A percentile compares a stretch with the other conserved stretches of the same genome.
phyloP scores from a whole-genome alignment of 2,113 vertebrate genomes.

The Paradoxurus hermaphroditus region DNA sequence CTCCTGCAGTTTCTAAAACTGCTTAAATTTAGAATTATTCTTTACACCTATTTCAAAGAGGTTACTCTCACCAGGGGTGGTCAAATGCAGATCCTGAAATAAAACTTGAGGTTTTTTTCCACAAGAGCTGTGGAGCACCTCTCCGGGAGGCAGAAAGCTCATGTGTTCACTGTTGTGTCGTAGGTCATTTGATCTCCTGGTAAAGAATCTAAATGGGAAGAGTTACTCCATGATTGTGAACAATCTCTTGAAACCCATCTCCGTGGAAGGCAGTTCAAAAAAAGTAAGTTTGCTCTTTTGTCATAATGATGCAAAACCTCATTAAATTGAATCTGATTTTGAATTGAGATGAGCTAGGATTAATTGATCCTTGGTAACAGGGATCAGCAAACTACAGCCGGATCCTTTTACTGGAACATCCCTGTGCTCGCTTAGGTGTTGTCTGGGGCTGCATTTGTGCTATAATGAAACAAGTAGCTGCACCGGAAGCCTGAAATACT shows the following conservation, averaged over 20 bases:
- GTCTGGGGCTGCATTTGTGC: neutral
- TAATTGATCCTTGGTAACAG: neutral
- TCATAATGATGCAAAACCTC: neutral
- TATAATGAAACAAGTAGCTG: neutral
- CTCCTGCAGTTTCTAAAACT: neutral
- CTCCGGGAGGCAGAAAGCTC: neutral
- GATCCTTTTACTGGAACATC: neutral
- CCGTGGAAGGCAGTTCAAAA: slow-evolving; percentile 90
- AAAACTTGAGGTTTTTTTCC: neutral
- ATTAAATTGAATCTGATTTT: neutral
- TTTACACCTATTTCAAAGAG: neutral
- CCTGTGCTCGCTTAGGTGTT: accelerated
- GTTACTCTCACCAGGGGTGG: neutral
- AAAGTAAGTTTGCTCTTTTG: slow-evolving; percentile 84
- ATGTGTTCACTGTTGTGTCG: neutral
- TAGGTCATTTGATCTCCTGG: slow-evolving; percentile 94
- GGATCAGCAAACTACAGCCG: neutral
- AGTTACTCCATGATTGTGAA: slow-evolving; percentile 95
- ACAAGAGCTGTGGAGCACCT: neutral
- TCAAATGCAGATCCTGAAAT: neutral
- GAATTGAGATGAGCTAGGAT: neutral
- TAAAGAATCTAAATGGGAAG: slow-evolving; percentile 94
- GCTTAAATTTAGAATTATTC: neutral
- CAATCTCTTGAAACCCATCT: slow-evolving; percentile 92
- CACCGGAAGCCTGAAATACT: neutral